Evolutionary conservation across 2,888 invertebrate genomes (phyloP).

Genomic region (Drepanosiphum platanoidis): DNA sequence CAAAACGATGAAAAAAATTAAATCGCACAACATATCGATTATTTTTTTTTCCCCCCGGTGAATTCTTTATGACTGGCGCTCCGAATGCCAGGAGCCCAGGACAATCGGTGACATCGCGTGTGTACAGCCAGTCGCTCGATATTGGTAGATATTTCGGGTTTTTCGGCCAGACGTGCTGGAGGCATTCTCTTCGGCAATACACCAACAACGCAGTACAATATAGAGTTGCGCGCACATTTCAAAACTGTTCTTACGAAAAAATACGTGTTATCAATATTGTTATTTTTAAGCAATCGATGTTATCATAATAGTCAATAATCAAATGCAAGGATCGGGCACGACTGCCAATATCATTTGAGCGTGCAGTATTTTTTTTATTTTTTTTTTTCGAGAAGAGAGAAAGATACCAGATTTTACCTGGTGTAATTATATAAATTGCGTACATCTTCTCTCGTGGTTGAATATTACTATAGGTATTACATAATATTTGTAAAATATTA

Average conservation of each 20-base stretch:
- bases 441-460: neutral
- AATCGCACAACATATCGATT: too few species aligned
- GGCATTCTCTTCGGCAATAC: neutral
- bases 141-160: neutral
- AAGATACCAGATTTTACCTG: neutral
- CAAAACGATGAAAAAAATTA: too few species aligned
- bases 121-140: neutral
- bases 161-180: neutral
- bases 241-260: neutral
- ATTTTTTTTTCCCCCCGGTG: neutral
- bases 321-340: neutral
- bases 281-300: neutral
- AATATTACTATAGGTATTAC: too few species aligned
- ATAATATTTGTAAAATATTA: neutral
- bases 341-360: neutral
- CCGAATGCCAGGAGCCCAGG: neutral
- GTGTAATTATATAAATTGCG: neutral
- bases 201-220: too few species aligned
- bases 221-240: too few species aligned
- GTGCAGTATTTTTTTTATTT: neutral
- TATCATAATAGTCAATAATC: neutral
- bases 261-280: neutral
- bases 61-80: neutral
- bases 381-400: neutral
- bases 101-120: neutral